phyloP scores from a whole-genome alignment of 2,888 invertebrate genomes.

The Amphiduros pacificus region DNA sequence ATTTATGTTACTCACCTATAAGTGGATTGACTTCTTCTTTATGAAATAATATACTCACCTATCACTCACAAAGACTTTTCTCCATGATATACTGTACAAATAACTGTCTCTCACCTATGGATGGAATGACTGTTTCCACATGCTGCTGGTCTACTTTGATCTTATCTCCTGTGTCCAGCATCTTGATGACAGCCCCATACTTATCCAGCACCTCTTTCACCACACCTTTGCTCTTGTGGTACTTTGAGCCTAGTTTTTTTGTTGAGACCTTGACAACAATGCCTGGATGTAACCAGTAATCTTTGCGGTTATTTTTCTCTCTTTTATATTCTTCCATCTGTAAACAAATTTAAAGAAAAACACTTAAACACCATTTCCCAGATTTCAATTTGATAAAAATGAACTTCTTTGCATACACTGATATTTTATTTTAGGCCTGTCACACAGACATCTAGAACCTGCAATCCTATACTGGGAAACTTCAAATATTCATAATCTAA shows the following conservation, averaged over 20 bases:
- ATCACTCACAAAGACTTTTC: not conserved
- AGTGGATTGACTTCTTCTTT: no score
- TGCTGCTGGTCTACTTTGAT: conserved; percentile 86
- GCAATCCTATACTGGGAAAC: no score
- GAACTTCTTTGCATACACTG: no score
- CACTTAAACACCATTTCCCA: no score
- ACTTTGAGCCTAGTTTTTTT: conserved; percentile 84
- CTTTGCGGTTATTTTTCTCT: conserved; percentile 72
- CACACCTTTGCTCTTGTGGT: conserved; percentile 85
- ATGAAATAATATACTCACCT: no score
- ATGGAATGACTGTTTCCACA: conserved; percentile 94
- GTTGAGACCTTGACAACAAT: conserved; percentile 88
- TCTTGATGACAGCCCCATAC: conserved; percentile 77
- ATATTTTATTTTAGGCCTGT: no score
- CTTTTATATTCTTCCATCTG: conserved; percentile 71
- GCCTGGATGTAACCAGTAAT: conserved; percentile 83
- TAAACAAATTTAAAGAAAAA: not conserved
- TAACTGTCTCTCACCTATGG: conserved; percentile 67
- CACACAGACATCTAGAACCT: no score
- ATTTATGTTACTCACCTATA: no score
- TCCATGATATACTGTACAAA: not conserved
- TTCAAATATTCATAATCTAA: no score
- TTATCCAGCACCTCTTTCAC: conserved; percentile 73
- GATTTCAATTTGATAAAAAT: no score
- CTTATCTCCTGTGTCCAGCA: conserved; percentile 74